Evolutionary conservation across 2,113 vertebrate genomes (phyloP), one percentile per base, ranked within the genome.

Genomic region (Oryzias woworae): DNA sequence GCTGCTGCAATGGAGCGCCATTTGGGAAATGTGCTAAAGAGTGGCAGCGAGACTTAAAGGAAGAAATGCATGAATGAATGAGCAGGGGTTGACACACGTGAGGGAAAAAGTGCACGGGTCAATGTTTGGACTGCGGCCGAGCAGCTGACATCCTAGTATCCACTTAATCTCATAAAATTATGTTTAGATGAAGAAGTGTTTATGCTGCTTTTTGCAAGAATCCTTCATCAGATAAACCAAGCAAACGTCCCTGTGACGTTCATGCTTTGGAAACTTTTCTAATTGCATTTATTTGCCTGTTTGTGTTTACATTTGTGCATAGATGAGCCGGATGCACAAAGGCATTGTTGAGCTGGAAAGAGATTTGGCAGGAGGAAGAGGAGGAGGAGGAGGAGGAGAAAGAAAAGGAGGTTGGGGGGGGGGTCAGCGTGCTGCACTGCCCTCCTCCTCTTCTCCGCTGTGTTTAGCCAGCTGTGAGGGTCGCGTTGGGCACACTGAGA

Each of bases 381-480:
- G 23, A 15, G 10, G 23, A n/a, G 18, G 26, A 17, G 2, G 23
- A n/a, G 18, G 26, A 17, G 2, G 23, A 36, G 8, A 28, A 23
- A 18, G 23, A 13, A 26, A 41, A 26, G 26, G 53, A 36, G 18
- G 44, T 26, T 26, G 26, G 23, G 14, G 23, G 66, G 41, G 67
- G 45, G 66, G 66, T 48, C 31, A 8, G 59, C 28, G 36, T 1
- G 42, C 60, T 51, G 16, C 24, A 13, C 67, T 81, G 53, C 54
- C 75, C 66, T 78, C 57, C 17, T 66, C 52, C 17, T 66, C 57
- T 50, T 49, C 72, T 78, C 78, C 69, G 71, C 69, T 57, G 73
- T 77, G 84, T 77, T 83, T 79, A 77, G 59, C 75, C 69, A 80
- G 83, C 80, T 79, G 75, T 81, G 82, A 62, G 82, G 78, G 60